These are phyloP conservation scores for Petroica traversi DNA, from an alignment of 2,113 vertebrate genomes.

Conservation along the genomic window DNA sequence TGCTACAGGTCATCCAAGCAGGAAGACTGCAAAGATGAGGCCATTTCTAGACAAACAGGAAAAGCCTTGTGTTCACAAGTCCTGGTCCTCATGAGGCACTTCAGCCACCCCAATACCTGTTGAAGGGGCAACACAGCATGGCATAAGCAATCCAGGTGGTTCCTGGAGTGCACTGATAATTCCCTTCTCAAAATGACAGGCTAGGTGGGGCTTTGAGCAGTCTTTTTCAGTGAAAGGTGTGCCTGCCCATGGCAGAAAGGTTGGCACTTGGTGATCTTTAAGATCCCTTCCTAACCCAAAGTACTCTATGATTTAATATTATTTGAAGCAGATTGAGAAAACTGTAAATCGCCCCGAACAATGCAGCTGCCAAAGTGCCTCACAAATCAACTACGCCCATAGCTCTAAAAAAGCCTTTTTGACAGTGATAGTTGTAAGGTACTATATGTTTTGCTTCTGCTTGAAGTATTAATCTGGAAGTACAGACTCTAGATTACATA, in stretches of 20 bases:
- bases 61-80: background rate
- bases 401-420: background rate
- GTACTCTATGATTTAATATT: background rate
- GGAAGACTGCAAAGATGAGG: background rate
- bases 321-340: background rate
- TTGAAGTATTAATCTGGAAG: background rate
- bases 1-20: background rate
- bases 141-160: rapidly evolving
- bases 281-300: background rate
- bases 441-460: background rate
- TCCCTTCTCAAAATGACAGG: background rate
- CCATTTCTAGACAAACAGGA: background rate
- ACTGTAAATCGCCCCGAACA: background rate
- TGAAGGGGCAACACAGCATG: background rate
- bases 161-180: background rate
- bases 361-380: background rate
- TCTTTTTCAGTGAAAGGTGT: background rate
- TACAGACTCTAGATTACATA: background rate
- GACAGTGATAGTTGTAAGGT: background rate
- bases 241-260: background rate
- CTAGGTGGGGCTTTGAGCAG: background rate
- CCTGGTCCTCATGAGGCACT: background rate
- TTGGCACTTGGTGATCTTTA: background rate
- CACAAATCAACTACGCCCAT: background rate
- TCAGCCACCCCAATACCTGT: background rate